phyloP scores from a whole-genome alignment of 92 coral and sea anemone genomes.

The Metridium senile region DNA sequence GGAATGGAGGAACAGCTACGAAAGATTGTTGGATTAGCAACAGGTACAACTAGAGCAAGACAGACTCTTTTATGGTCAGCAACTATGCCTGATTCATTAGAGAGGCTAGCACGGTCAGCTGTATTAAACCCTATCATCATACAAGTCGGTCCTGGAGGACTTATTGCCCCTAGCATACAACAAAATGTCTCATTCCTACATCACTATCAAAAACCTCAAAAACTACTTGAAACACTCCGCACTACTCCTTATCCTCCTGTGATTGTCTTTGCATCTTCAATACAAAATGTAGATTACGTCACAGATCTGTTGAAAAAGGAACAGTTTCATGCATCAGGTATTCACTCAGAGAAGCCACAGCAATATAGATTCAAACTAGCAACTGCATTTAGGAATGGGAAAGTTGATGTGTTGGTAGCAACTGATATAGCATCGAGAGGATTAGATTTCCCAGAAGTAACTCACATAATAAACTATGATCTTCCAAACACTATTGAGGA shows the following conservation, averaged over 20 bases:
- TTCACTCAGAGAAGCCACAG: constrained; percentile 92
- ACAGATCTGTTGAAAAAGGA: constrained; percentile 82
- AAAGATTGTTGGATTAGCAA: constrained; percentile 91
- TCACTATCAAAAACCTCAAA: constrained; percentile 84
- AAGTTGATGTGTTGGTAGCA: constrained; percentile 89
- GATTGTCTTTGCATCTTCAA: constrained; percentile 92
- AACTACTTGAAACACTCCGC: constrained; percentile 74
- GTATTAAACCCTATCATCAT: constrained; percentile 88
- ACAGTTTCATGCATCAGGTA: constrained; percentile 95
- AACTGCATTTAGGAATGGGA: constrained; percentile 83
- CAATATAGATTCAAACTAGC: constrained; percentile 87
- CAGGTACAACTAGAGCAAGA: constrained; percentile 82
- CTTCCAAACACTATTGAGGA: constrained; percentile 89
- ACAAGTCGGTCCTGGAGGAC: constrained; percentile 88
- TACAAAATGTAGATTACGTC: constrained; percentile 92
- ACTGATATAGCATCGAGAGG: constrained; percentile 96
- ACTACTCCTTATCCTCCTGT: constrained; percentile 93
- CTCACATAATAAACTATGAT: constrained; percentile 91
- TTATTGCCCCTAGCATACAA: constrained; percentile 83
- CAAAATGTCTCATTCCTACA: constrained; percentile 79
- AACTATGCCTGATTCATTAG: constrained; percentile 91
- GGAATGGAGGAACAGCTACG: constrained; percentile 95
- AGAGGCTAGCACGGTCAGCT: constrained; percentile 94
- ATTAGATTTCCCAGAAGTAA: constrained; percentile 95
- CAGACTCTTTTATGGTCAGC: constrained; percentile 97